Conservation (phyloP, 2,888 invertebrate species). For the Lymantria dispar region DNA sequence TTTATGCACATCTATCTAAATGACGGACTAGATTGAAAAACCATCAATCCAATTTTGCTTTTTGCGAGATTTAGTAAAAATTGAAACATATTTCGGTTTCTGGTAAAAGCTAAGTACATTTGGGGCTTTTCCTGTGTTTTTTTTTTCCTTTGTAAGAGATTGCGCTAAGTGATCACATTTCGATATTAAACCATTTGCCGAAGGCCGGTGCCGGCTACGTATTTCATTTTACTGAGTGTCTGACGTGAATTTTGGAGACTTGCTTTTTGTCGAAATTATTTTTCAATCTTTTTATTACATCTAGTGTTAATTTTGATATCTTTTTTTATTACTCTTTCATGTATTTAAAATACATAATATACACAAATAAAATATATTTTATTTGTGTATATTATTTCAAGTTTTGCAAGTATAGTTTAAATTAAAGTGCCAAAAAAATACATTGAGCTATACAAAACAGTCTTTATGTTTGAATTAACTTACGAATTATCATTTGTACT, state of each 20-base stretch:
- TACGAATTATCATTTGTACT: constrained; percentile 35
- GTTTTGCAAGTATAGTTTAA: too few relatives aligned
- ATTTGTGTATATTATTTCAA: too few relatives aligned
- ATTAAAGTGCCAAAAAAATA: too few relatives aligned
- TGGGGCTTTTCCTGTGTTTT: constrained; percentile 65
- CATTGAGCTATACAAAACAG: neutral
- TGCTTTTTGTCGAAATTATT: constrained; percentile 77
- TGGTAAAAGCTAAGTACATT: constrained; percentile 75
- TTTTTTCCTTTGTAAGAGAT: constrained; percentile 78
- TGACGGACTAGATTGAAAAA: constrained; percentile 53
- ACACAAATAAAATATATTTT: constrained; percentile 16
- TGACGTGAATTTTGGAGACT: constrained; percentile 78
- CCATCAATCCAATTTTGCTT: constrained; percentile 60
- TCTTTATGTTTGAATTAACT: constrained; percentile 21
- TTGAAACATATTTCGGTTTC: constrained; percentile 73
- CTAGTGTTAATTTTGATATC: constrained; percentile 62
- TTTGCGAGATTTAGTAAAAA: constrained; percentile 66
- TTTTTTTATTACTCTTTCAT: constrained; percentile 39
- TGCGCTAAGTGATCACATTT: constrained; percentile 83
- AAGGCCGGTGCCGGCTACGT: constrained; percentile 78
- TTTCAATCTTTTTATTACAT: constrained; percentile 73
- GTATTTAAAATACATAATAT: constrained; percentile 24
- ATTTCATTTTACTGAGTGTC: constrained; percentile 83
- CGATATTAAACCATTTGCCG: constrained; percentile 82
- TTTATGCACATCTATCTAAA: constrained; percentile 41